Base-by-base conservation (phyloP, 2,888 invertebrate species). In the Ctena decussata region DNA sequence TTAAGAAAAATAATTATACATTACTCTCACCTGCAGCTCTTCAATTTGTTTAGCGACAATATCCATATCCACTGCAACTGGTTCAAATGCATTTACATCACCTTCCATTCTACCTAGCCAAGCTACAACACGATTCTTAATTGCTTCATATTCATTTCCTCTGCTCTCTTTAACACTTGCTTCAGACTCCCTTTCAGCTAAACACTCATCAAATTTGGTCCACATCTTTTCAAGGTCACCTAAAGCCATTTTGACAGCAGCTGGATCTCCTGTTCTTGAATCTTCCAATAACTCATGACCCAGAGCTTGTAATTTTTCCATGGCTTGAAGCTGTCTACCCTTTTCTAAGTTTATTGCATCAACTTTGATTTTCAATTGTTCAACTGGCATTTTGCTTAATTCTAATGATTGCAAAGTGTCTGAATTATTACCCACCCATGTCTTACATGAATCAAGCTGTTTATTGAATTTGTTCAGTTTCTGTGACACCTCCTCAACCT, bases 1-100 rank as follows among this genome's bases (percentile, higher is more conserved):
- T n/a, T n/a, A n/a, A n/a, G n/a, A n/a, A n/a, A n/a, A n/a, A n/a
- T n/a, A n/a, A n/a, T n/a, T n/a, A n/a, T n/a, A n/a, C n/a, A n/a
- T n/a, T 37, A 12, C 27, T 81, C 79, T 81, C 87, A 96, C 96
- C 95, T 96, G 95, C 44, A 96, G 89, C 87, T 96, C 96, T 76
- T 96, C 96, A 74, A 97, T 97, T 96, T 99, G 99, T 82, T 97
- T 97, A 89, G 97, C 98, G 76, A 99, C 96, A 57, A 97, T 97
- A 70, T 98, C 98, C 89, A 98, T 96, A 95, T 99, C 98, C 0
- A 99, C 97, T 0, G 98, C 98, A 0, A 98, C 98, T 0, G 98
- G 97, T 84, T 98, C 97, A 72, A 99, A 96, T 39, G 97, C 97
- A 82, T 97, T 97, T 0, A 99, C 97, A 91, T 97, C 97, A 37